Conservation (phyloP, 2,113 vertebrate species). For the Microtus oregoni region DNA sequence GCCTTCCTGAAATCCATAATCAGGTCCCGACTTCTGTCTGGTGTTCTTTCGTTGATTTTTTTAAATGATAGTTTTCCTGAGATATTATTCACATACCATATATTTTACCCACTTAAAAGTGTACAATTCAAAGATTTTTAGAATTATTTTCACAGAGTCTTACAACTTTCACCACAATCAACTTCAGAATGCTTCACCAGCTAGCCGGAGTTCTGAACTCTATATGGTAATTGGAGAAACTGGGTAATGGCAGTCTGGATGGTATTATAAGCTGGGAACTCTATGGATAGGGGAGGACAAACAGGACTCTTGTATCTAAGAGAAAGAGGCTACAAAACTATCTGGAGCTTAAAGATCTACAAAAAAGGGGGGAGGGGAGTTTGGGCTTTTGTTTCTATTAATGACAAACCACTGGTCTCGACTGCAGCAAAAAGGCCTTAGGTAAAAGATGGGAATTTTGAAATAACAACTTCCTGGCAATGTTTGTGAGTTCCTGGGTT, state of each 20-base stretch:
- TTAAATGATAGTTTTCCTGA: constrained; percentile 60
- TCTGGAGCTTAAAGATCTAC: constrained; percentile 35
- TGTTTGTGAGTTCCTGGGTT: constrained; percentile 37
- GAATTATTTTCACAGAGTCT: constrained; percentile 57
- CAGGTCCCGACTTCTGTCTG: constrained; percentile 43
- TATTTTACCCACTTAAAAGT: constrained; percentile 51
- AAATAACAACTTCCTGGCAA: constrained; percentile 24
- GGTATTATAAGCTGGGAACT: neutral
- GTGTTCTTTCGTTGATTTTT: constrained; percentile 46
- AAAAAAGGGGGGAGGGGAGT: neutral
- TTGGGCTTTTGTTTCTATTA: constrained; percentile 52
- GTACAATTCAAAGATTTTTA: constrained; percentile 22
- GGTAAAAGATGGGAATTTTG: constrained; percentile 45
- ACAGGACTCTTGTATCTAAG: neutral
- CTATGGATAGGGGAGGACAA: neutral
- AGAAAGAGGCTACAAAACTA: neutral
- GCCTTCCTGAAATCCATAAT: constrained; percentile 39
- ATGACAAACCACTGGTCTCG: constrained; percentile 31
- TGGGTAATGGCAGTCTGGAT: constrained; percentile 12
- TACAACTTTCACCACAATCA: constrained; percentile 34
- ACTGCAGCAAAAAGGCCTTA: constrained; percentile 43
- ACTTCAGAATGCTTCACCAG: constrained; percentile 41
- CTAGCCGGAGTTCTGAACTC: constrained; percentile 51
- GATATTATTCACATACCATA: constrained; percentile 48
- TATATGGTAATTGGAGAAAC: constrained; percentile 48